Conservation (phyloP, 37 sponge, comb jelly and placozoan species). For the Haliclona indistincta region DNA sequence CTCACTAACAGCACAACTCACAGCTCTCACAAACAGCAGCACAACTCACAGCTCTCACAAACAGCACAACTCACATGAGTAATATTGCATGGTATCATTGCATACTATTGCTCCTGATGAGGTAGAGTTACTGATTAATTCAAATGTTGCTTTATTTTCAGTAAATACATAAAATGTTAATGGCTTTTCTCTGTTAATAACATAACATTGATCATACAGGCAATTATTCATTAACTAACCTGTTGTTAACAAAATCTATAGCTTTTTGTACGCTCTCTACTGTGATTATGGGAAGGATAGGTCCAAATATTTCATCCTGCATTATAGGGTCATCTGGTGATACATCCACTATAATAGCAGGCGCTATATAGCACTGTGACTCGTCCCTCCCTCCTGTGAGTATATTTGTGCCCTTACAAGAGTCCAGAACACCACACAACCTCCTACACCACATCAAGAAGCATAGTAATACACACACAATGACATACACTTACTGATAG, state of each 20-base stretch:
- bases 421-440: constrained; percentile 44
- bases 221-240: too few species aligned
- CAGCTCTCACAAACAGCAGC: too few species aligned
- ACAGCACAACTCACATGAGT: too few species aligned
- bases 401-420: constrained; percentile 41
- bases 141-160: constrained; percentile 54
- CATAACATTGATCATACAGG: too few species aligned
- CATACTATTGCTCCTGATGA: constrained; percentile 76
- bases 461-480: too few species aligned
- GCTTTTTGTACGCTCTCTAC: constrained; percentile 74
- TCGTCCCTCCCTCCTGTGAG: constrained; percentile 71
- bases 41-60: too few species aligned
- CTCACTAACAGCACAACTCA: too few species aligned
- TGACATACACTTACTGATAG: too few species aligned
- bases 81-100: too few species aligned
- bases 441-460: too few species aligned
- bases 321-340: constrained; percentile 70
- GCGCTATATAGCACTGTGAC: constrained; percentile 64
- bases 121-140: constrained; percentile 48
- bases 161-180: constrained; percentile 89
- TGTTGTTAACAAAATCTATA: constrained; percentile 71
- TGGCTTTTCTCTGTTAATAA: constrained; percentile 81
- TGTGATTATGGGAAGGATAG: constrained; percentile 78
- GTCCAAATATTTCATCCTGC: constrained; percentile 96
- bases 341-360: constrained; percentile 80